Percentiles rank a stretch among this genome's conserved stretches.
Evolutionary conservation across 2,797 vertebrate species (phyloP).

Genomic region (Sebastes taczanowskii): DNA sequence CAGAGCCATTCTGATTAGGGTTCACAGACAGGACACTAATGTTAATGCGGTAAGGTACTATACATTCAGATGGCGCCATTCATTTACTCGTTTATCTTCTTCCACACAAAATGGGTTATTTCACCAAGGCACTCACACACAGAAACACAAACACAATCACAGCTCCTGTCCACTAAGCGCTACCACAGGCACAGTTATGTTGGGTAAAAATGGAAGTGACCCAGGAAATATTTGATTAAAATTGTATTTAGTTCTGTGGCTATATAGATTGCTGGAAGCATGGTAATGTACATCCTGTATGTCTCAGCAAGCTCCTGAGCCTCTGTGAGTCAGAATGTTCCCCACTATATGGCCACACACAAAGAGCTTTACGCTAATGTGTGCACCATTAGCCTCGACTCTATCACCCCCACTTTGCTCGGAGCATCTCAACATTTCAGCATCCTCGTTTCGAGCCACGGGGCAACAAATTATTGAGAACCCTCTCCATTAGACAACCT

Average conservation of each 20-base stretch:
- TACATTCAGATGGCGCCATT: slow-evolving; percentile 3
- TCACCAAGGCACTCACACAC: not conserved
- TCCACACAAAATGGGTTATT: not conserved
- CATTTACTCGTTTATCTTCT: slow-evolving; percentile 8
- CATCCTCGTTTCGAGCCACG: slow-evolving; percentile 22
- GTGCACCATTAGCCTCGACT: slow-evolving; percentile 59
- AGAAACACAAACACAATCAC: not conserved
- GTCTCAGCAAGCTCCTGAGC: slow-evolving; percentile 15
- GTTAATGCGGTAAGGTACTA: not conserved
- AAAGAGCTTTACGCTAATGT: slow-evolving; percentile 67
- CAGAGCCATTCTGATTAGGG: slow-evolving; percentile 11
- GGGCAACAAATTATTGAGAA: slow-evolving; percentile 33
- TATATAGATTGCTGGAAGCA: slow-evolving; percentile 39
- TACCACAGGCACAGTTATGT: not conserved
- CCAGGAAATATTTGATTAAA: slow-evolving; percentile 28
- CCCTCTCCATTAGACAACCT: slow-evolving; percentile 37
- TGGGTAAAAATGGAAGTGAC: not conserved
- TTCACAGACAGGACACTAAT: slow-evolving; percentile 21
- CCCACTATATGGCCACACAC: slow-evolving; percentile 11
- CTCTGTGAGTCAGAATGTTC: slow-evolving; percentile 42
- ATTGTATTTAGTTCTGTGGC: not conserved
- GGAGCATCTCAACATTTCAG: slow-evolving; percentile 24
- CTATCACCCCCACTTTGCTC: slow-evolving; percentile 34
- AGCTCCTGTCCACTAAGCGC: not conserved
- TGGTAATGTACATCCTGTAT: slow-evolving; percentile 65